Conservation (phyloP, 2,888 invertebrate species). For the Hymenopus coronatus region DNA sequence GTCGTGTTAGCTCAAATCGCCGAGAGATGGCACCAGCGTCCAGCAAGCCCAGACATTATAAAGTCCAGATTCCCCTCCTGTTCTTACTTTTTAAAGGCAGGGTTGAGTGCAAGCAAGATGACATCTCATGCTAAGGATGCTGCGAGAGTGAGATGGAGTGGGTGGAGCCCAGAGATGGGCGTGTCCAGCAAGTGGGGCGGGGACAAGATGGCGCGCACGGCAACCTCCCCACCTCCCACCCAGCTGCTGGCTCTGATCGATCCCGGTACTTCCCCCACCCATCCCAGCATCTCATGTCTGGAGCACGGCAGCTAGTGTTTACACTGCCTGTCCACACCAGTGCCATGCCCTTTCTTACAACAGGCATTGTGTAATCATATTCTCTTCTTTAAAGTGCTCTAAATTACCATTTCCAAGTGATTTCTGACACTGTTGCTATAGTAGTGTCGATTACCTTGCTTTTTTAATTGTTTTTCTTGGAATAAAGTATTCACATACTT, state of each 20-base stretch:
- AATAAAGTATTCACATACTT: no score
- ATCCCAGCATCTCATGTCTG: background rate
- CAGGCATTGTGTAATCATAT: background rate
- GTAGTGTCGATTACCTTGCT: no score
- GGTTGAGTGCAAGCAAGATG: slow-evolving; percentile 10
- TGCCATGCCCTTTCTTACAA: background rate
- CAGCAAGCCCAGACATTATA: slow-evolving; percentile 13
- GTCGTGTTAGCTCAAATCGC: background rate
- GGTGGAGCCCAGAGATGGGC: slow-evolving; percentile 17
- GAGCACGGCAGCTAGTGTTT: background rate
- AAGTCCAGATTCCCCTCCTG: background rate
- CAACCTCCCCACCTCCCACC: slow-evolving; percentile 19
- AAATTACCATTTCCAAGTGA: no score
- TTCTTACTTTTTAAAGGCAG: background rate
- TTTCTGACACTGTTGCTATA: no score
- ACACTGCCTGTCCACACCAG: background rate
- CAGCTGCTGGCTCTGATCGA: background rate
- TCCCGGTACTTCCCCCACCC: background rate
- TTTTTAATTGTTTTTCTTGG: no score
- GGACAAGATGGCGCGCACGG: slow-evolving; percentile 33
- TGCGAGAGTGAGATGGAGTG: background rate
- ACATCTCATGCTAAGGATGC: background rate
- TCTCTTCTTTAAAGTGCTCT: background rate
- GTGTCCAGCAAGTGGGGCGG: slow-evolving; percentile 26
- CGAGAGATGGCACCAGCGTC: slow-evolving; percentile 24